phyloP scores from a whole-genome alignment of 2,888 invertebrate genomes.

The Nebria brevicollis region DNA sequence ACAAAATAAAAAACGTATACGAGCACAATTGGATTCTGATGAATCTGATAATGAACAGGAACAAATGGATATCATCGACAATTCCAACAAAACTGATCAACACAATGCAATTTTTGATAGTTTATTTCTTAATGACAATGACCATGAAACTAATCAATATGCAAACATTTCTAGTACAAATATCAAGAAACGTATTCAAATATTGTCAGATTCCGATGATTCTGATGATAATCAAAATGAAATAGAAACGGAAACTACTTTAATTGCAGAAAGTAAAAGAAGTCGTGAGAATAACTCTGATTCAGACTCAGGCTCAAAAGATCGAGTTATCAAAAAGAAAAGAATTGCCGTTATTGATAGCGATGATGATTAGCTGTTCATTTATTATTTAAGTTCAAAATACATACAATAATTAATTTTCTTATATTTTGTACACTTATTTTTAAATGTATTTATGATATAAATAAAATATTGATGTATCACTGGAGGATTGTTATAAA shows the following conservation, averaged over 20 bases:
- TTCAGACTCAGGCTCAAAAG: slow-evolving; percentile 28
- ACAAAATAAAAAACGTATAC: slow-evolving; percentile 2
- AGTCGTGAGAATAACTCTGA: slow-evolving; percentile 23
- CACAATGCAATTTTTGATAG: not conserved
- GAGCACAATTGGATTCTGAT: slow-evolving; percentile 16
- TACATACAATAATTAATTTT: too few species aligned
- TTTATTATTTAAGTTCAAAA: not conserved
- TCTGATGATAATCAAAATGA: slow-evolving; percentile 27
- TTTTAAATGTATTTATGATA: too few species aligned
- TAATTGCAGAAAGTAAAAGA: slow-evolving; percentile 19
- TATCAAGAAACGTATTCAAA: slow-evolving; percentile 4
- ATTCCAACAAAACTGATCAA: not conserved
- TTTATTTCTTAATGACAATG: not conserved
- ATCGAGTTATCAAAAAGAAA: slow-evolving; percentile 22
- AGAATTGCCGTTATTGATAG: slow-evolving; percentile 33
- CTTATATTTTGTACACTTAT: too few species aligned
- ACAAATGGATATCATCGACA: not conserved
- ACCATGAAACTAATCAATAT: slow-evolving; percentile 15
- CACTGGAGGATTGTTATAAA: too few species aligned
- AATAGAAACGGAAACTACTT: slow-evolving; percentile 11
- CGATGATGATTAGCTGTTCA: slow-evolving; percentile 33
- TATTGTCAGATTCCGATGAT: slow-evolving; percentile 30
- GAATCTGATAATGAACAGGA: slow-evolving; percentile 14
- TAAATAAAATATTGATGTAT: too few species aligned
- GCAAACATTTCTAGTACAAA: not conserved